Conservation (phyloP, 2,113 vertebrate genomes). For the Psammodynastes pulverulentus region DNA sequence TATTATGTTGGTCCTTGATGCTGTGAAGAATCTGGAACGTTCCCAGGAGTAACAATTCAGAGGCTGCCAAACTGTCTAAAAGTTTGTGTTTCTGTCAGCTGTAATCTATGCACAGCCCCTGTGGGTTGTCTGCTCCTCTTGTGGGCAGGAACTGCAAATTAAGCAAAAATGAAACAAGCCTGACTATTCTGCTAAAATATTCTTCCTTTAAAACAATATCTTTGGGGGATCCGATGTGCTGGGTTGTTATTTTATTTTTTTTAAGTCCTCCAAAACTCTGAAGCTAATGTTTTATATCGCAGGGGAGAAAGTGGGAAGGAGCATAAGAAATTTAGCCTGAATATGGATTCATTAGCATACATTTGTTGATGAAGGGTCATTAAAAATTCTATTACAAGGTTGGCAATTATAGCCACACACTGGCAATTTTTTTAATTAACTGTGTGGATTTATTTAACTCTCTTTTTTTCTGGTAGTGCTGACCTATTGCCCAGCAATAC, state of each 20-base stretch:
- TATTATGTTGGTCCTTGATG: slow-evolving; percentile 1
- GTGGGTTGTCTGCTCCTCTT: not conserved
- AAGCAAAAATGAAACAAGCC: slow-evolving; percentile 26
- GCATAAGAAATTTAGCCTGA: not conserved
- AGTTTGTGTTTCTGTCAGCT: slow-evolving; percentile 30
- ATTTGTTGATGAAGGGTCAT: slow-evolving; percentile 14
- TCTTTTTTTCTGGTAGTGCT: not conserved
- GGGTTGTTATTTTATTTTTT: not conserved
- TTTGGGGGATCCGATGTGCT: not conserved
- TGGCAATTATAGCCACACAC: not conserved
- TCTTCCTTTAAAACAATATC: slow-evolving; percentile 25
- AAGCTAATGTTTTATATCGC: slow-evolving; percentile 30
- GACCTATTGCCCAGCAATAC: not conserved
- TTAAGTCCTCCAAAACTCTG: slow-evolving; percentile 17
- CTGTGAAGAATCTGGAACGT: slow-evolving; percentile 32
- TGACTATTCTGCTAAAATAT: slow-evolving; percentile 41
- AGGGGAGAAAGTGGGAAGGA: not conserved
- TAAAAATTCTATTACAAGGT: not conserved
- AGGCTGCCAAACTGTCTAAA: slow-evolving; percentile 34
- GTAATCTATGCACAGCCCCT: slow-evolving; percentile 24
- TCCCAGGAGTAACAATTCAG: slow-evolving; percentile 38
- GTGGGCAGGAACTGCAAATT: slow-evolving; percentile 38
- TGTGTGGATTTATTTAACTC: not conserved
- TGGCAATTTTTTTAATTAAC: slow-evolving; percentile 15
- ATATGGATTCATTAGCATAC: slow-evolving; percentile 22